Evolutionary conservation across 2,888 invertebrate species (phyloP), one percentile per base, ranked within the genome.

Genomic region (Rhagonycha fulva): DNA sequence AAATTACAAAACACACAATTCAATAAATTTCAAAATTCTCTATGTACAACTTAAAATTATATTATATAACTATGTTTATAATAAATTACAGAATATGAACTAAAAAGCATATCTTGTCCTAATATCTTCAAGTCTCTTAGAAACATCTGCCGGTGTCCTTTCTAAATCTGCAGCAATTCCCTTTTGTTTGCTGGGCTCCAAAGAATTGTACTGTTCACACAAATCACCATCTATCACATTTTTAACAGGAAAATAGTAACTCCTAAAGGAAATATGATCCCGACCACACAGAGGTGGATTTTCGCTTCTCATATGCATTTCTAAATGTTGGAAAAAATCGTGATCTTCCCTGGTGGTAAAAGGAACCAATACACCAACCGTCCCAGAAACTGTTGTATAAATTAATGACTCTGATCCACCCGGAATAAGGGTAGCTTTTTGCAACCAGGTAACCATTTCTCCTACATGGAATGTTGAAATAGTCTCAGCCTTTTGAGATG

Each of bases 301-400:
- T 88, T 99, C 99, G 80, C 97, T 96, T 71, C 99, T 90, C 97
- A 99, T 97, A 87, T 99, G 98, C 99, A 99, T 99, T 88, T 99
- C 99, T 79, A 99, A 89, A 89, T 99, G 98, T 86, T 99, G 98
- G 90, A 99, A 99, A 88, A 99, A 99, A 87, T 99, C 99, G 83
- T 98, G 98, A 88, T 99, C 99, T 89, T 99, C 98, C 83, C 97
- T 93, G 14, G 97, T 96, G 0, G 97, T 97, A 85, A 98, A 98
- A 0, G 98, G 97, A 19, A 98, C 94, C 61, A 98, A 90, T 9
- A 97, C 97, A 1, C 98, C 98, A 0, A 98, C 95, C 0, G 96
- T 93, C 3, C 98, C 99, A 77, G 98, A 96, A 12, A 99, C 87
- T 0, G 99, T 98, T 0, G 98, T 96, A 87, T 99, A 99, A 2